phyloP scores from a whole-genome alignment of 2,797 vertebrate species.

The Melanotaenia trifasciata region DNA sequence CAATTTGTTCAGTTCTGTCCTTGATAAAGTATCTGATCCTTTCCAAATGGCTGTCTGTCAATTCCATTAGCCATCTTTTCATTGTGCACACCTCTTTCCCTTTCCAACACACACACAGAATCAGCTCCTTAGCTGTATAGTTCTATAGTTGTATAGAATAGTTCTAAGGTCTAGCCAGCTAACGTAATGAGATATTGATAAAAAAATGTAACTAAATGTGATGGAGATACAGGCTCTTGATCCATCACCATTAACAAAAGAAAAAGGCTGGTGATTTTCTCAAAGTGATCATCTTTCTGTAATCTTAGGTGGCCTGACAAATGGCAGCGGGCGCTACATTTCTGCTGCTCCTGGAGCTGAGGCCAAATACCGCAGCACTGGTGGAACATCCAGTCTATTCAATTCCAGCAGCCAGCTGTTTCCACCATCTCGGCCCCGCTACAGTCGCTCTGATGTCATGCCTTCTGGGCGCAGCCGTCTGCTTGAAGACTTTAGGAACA shows the following conservation, averaged over 20 bases:
- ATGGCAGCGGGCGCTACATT: slow-evolving; percentile 97
- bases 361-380: slow-evolving; percentile 93
- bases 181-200: background rate
- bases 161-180: background rate
- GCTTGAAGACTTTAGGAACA: slow-evolving; percentile 97
- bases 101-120: too few relatives aligned
- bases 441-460: slow-evolving; percentile 97
- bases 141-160: background rate
- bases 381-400: slow-evolving; percentile 93
- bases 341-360: slow-evolving; percentile 97
- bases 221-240: background rate
- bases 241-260: background rate
- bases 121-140: too few relatives aligned
- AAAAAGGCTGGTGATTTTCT: background rate
- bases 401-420: slow-evolving; percentile 98
- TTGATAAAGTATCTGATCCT: too few relatives aligned
- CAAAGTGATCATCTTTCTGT: background rate
- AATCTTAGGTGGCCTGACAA: slow-evolving; percentile 91
- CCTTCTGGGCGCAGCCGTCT: slow-evolving; percentile 95
- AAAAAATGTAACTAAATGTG: background rate
- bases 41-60: too few relatives aligned
- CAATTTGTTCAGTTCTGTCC: too few relatives aligned
- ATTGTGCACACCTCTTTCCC: too few relatives aligned
- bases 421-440: slow-evolving; percentile 93
- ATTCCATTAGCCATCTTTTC: too few relatives aligned